These are phyloP conservation scores for Cantharis rufa DNA, from an alignment of 2,888 invertebrate genomes.

Conservation along the genomic window DNA sequence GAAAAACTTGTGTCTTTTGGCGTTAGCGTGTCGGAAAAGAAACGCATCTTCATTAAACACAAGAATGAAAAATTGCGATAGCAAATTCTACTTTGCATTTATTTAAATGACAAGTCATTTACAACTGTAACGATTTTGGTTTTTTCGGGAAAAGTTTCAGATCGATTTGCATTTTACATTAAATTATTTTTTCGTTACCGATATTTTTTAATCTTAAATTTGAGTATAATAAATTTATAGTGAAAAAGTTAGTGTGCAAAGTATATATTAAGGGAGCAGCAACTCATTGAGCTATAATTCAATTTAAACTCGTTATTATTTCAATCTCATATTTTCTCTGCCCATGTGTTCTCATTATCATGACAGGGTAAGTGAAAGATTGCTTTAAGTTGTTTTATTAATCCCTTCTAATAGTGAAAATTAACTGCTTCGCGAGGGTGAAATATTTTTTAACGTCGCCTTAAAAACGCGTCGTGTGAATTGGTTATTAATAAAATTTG, in stretches of 20 bases:
- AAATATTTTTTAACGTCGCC: background rate
- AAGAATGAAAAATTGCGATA: slow-evolving; percentile 19
- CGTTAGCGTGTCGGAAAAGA: background rate
- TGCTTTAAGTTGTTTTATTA: background rate
- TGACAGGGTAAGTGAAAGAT: slow-evolving; percentile 7
- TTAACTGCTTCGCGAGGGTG: background rate
- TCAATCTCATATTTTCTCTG: slow-evolving; percentile 19
- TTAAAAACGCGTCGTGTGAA: background rate
- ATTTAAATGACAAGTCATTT: slow-evolving; percentile 23
- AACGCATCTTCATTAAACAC: slow-evolving; percentile 11
- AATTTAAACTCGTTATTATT: slow-evolving; percentile 24
- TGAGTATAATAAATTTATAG: background rate
- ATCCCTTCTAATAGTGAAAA: background rate
- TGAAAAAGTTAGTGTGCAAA: background rate
- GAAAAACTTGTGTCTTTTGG: background rate
- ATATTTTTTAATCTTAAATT: background rate
- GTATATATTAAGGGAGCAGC: background rate
- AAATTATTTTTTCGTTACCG: background rate
- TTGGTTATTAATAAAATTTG: background rate
- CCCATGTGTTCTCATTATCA: slow-evolving; percentile 22
- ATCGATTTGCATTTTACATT: slow-evolving; percentile 6
- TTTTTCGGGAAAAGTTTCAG: slow-evolving; percentile 11
- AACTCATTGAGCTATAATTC: slow-evolving; percentile 18
- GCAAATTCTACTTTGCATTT: slow-evolving; percentile 26
- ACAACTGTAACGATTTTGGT: slow-evolving; percentile 19